These are phyloP conservation scores for Okamejei kenojei DNA, from an alignment of 2,797 vertebrate species.

Conservation along the genomic window DNA sequence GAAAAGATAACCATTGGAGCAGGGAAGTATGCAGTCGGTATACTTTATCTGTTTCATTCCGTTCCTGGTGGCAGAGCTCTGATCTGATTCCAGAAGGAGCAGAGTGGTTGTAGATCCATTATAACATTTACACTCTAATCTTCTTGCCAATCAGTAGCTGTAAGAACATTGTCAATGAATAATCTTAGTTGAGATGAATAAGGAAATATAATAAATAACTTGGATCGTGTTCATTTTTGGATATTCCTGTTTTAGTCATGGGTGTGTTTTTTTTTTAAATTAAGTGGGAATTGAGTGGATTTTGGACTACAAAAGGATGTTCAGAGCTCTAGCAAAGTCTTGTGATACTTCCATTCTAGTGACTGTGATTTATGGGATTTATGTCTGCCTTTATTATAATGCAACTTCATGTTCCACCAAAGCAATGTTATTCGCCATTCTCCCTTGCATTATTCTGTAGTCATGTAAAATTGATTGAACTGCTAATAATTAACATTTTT, in stretches of 20 bases:
- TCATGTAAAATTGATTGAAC: not conserved
- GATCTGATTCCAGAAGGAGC: not conserved
- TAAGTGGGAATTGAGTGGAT: not conserved
- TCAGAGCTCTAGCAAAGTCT: not conserved
- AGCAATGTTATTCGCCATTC: not conserved
- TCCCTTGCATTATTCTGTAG: not conserved
- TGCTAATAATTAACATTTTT: not conserved
- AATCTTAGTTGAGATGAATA: not conserved
- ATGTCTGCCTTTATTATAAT: not conserved
- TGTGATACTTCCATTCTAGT: not conserved
- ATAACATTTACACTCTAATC: not conserved
- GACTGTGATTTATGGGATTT: not conserved
- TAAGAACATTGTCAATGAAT: not conserved
- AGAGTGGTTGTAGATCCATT: not conserved
- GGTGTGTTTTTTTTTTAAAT: not conserved
- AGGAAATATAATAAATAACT: not conserved
- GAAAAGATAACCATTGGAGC: not conserved
- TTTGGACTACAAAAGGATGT: not conserved
- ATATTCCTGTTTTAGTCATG: not conserved
- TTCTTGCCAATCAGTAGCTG: not conserved
- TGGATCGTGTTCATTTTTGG: not conserved
- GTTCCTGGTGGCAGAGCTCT: not conserved
- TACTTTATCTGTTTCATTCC: not conserved
- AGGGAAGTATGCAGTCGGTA: not conserved
- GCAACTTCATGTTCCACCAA: not conserved